These are phyloP conservation scores for Spisula subtruncata DNA, from an alignment of 2,888 invertebrate species.

Conservation along the genomic window DNA sequence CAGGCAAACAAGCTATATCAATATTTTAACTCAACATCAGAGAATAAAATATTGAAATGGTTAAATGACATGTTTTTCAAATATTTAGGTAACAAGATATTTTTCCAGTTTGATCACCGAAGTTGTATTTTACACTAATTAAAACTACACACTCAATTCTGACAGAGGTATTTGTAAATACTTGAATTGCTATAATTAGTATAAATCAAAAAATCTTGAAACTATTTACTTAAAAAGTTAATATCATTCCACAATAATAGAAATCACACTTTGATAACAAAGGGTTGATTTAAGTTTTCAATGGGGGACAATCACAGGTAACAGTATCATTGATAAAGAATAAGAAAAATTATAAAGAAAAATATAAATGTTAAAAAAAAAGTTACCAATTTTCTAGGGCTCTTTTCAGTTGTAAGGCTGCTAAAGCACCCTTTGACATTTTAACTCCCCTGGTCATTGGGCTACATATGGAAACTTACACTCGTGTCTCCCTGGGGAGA, in stretches of 20 bases:
- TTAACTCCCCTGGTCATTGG: too few species aligned
- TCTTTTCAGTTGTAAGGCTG: too few species aligned
- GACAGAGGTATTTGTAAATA: not conserved
- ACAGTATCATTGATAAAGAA: too few species aligned
- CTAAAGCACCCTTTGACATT: too few species aligned
- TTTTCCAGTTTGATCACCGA: not conserved
- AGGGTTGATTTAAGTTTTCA: too few species aligned
- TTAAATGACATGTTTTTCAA: constrained; percentile 19
- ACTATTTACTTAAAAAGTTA: constrained; percentile 13
- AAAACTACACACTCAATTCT: not conserved
- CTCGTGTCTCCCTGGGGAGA: too few species aligned
- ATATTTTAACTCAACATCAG: not conserved
- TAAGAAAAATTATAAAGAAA: too few species aligned
- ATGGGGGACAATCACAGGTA: too few species aligned
- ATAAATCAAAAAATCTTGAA: not conserved
- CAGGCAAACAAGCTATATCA: not conserved
- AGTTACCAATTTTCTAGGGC: too few species aligned
- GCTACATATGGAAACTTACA: too few species aligned
- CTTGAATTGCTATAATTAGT: not conserved
- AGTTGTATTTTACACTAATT: not conserved
- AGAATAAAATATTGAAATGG: not conserved
- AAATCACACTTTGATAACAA: too few species aligned
- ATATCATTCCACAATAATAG: not conserved
- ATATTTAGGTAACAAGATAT: not conserved
- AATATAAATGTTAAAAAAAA: too few species aligned